Evolutionary conservation across 2,113 vertebrate genomes (phyloP).

Genomic region (Tor tambroides): DNA sequence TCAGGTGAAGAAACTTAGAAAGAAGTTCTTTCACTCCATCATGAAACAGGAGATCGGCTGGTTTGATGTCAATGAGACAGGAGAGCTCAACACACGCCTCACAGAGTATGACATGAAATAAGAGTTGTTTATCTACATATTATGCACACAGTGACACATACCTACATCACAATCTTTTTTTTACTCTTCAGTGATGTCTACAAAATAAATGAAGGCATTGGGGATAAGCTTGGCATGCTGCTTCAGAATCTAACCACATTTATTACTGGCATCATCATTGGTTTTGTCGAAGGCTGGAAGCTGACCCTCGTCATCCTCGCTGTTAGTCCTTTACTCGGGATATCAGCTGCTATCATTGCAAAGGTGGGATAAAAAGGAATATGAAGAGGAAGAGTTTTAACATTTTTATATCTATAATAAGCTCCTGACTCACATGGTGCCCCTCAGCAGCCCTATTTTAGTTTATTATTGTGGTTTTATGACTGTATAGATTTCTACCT

Average conservation of each 20-base stretch:
- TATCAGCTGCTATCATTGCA: constrained; percentile 87
- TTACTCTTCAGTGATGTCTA: constrained; percentile 83
- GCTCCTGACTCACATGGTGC: background rate
- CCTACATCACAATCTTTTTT: background rate
- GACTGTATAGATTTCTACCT: too few species aligned
- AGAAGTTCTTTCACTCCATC: constrained; percentile 89
- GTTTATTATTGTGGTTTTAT: background rate
- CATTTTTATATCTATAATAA: background rate
- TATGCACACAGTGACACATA: background rate
- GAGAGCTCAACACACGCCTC: constrained; percentile 92
- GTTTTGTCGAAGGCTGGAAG: constrained; percentile 92
- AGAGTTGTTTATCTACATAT: background rate
- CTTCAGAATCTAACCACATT: constrained; percentile 85
- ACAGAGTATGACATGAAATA: constrained; percentile 82
- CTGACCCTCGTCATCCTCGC: constrained; percentile 94
- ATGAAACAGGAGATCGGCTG: constrained; percentile 94
- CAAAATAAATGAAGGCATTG: constrained; percentile 96
- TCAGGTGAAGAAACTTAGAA: constrained; percentile 86
- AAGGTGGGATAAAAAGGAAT: constrained; percentile 75
- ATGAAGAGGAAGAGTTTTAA: background rate
- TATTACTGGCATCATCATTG: constrained; percentile 83
- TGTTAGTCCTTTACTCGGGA: constrained; percentile 87
- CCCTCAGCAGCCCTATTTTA: too few species aligned
- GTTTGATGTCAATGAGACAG: constrained; percentile 90
- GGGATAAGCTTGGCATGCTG: constrained; percentile 90